Evolutionary conservation across 2,888 invertebrate genomes (phyloP).

Genomic region (Schizaphis graminum): DNA sequence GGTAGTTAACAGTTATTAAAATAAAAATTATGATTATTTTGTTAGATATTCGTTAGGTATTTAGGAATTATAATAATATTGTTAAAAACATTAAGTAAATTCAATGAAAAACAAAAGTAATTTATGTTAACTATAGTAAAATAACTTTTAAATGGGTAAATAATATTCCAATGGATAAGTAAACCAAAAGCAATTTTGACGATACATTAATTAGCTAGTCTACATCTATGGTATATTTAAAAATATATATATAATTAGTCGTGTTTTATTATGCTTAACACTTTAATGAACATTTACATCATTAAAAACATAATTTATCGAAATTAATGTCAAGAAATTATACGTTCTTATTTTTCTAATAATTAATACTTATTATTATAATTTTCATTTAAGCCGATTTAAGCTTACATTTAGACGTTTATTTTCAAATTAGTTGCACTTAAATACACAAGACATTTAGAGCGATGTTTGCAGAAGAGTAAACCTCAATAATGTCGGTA

Average conservation of each 20-base stretch:
- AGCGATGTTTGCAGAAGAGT: neutral
- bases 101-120: constrained; percentile 14
- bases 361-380: constrained; percentile 41
- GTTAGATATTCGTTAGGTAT: neutral
- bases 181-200: constrained; percentile 32
- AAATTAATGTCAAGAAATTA: constrained; percentile 46
- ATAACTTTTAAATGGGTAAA: constrained; percentile 35
- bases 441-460: constrained; percentile 11
- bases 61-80: neutral
- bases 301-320: constrained; percentile 56
- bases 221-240: constrained; percentile 18
- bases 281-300: constrained; percentile 42
- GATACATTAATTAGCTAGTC: constrained; percentile 36
- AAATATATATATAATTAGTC: constrained; percentile 37
- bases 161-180: constrained; percentile 51
- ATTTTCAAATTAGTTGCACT: constrained; percentile 27
- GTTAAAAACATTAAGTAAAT: neutral
- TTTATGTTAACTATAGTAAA: constrained; percentile 31
- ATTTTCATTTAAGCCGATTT: constrained; percentile 50
- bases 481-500: neutral
- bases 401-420: neutral
- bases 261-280: constrained; percentile 53
- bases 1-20: neutral
- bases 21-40: neutral
- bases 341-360: constrained; percentile 24